Conservation (phyloP, 2,797 vertebrate genomes). For the Ptychadena robeensis region DNA sequence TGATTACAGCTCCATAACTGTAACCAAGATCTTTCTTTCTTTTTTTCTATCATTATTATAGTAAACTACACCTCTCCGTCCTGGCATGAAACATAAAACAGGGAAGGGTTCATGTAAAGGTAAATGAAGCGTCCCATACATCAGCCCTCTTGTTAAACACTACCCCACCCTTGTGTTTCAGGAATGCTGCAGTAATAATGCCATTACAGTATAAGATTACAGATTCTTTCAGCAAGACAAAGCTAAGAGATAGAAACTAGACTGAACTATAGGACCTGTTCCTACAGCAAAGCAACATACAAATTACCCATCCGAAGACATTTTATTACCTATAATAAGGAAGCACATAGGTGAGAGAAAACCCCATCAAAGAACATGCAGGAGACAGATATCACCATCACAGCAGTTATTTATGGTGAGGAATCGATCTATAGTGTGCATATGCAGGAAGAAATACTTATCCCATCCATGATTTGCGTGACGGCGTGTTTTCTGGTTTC, state of each 20-base stretch:
- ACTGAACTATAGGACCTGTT: not conserved
- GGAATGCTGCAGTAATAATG: slow-evolving; percentile 61
- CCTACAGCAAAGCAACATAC: not conserved
- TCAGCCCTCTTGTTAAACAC: slow-evolving; percentile 63
- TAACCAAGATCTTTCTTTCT: not conserved
- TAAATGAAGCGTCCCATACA: slow-evolving; percentile 61
- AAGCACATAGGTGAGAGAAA: not conserved
- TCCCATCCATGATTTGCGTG: too few relatives aligned
- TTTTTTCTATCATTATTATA: not conserved
- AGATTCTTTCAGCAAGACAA: slow-evolving; percentile 46
- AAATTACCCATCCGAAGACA: too few relatives aligned
- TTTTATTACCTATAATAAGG: not conserved
- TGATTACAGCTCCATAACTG: slow-evolving; percentile 2
- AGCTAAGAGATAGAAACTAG: not conserved
- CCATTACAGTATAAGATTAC: slow-evolving; percentile 63
- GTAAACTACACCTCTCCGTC: not conserved
- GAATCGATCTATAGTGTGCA: too few relatives aligned
- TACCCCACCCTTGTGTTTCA: slow-evolving; percentile 61
- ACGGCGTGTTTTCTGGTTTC: too few relatives aligned
- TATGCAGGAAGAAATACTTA: too few relatives aligned
- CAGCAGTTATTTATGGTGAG: too few relatives aligned
- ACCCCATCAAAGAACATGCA: not conserved
- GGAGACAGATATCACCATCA: not conserved
- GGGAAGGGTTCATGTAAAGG: slow-evolving; percentile 56
- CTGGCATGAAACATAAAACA: slow-evolving; percentile 33